Evolutionary conservation across 2,113 vertebrate genomes (phyloP), one percentile per base, ranked within the genome.

Genomic region (Phyllostomus discolor): DNA sequence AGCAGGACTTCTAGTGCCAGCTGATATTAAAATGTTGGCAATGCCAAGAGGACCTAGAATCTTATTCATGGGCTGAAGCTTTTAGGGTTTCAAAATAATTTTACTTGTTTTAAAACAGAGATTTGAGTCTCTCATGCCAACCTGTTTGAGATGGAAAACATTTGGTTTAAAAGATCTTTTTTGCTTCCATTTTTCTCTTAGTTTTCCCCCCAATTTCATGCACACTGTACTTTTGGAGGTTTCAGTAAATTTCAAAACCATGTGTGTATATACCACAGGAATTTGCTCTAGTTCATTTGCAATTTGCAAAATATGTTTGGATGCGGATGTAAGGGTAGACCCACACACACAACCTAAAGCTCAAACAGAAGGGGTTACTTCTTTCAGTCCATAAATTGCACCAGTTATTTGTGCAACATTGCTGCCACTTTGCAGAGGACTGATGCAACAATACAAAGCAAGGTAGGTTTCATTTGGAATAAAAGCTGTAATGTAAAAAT

Each of bases 21-120:
- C 82, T 97, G 82, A 48, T 69, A 87, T 54, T 43, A 94, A 94
- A 88, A 96, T 96, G 50, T 62, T 98, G 93, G 95, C 96, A 91
- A 82, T 88, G 97, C 81, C 50, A 52, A 78, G 70, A 76, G 48
- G 64, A 89, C 75, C 50, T 20, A 52, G 26, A 31, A 43, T 43
- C 33, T 93, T 67, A 76, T 81, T 75, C n/a, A 43, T 75, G 35
- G n/a, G 12, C 19, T 62, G 72, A 76, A 43, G 69, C 64, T 97
- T 97, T 93, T n/a, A 64, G 41, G 4, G 80, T 92, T 92, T 91
- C 85, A 66, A 86, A 82, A 69, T 48, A 48, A 57, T 90, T 93
- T 87, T 57, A 31, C 54, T 90, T 88, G 43, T 84, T 92, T 96
- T 90, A 70, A 95, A 96, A 92, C 19, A 96, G 87, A 95, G 20